phyloP scores from a whole-genome alignment of 2,797 vertebrate genomes.

The Chaunax sp. region DNA sequence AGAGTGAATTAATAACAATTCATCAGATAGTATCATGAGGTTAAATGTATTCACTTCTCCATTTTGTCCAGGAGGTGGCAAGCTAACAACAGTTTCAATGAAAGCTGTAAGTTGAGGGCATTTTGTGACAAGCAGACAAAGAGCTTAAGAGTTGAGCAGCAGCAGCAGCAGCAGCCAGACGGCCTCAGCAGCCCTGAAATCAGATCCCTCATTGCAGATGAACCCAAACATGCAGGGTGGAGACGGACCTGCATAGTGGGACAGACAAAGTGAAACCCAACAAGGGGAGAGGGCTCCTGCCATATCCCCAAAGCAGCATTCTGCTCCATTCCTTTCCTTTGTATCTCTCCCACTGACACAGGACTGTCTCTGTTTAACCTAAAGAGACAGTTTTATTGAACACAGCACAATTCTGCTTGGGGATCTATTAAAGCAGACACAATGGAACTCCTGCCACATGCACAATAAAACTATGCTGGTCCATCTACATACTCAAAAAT shows the following conservation, averaged over 20 bases:
- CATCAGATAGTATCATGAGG: neutral
- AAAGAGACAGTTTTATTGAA: conserved; percentile 69
- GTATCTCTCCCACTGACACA: conserved; percentile 44
- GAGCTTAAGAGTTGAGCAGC: conserved; percentile 58
- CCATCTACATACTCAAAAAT: conserved; percentile 49
- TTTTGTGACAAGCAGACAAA: conserved; percentile 59
- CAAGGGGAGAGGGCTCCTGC: conserved; percentile 58
- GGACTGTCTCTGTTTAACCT: conserved; percentile 52
- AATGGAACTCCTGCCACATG: conserved; percentile 36
- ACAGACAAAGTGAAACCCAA: conserved; percentile 74
- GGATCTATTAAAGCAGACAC: conserved; percentile 60
- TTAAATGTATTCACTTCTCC: neutral
- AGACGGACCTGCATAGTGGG: conserved; percentile 72
- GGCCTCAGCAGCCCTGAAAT: conserved; percentile 80
- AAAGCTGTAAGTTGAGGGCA: conserved; percentile 27
- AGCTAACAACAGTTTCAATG: conserved; percentile 15
- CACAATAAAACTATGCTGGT: conserved; percentile 50
- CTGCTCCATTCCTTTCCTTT: conserved; percentile 49
- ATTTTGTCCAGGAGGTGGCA: conserved; percentile 66
- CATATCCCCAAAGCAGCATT: conserved; percentile 71
- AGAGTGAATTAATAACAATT: conserved; percentile 1
- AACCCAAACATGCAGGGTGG: conserved; percentile 82
- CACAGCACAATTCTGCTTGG: conserved; percentile 43
- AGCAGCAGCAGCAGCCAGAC: conserved; percentile 74
- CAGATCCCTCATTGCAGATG: conserved; percentile 84